Evolutionary conservation across 2,113 vertebrate genomes (phyloP), one percentile per base, ranked within the genome.

Genomic region (Seriola rivoliana): DNA sequence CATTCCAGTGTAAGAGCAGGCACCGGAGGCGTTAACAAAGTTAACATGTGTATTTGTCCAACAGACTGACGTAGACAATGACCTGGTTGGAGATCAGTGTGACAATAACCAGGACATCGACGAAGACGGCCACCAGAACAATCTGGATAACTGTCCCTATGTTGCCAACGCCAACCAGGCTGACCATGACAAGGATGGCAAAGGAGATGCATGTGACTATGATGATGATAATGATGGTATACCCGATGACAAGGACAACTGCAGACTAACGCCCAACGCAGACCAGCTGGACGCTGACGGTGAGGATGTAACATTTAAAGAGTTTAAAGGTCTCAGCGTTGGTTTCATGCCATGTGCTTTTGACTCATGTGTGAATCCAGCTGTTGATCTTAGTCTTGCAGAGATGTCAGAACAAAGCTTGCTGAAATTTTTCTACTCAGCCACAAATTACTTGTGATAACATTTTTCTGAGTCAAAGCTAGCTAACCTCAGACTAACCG

Each of bases 111-210:
- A 99, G 64, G 98, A 99, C 92, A 97, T 99, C 1, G 98, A 99
- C 36, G 98, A 98, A 46, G 98, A 99, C 0, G 98, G 98, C 5
- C 96, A 99, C 93, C 98, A 99, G 93, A 99, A 99, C 94, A 99
- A 97, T 87, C 94, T 98, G 82, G 98, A 99, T 92, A 99, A 99
- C 86, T 99, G 98, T 71, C 98, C 98, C 6, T 99, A 98, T 74
- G 94, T 99, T 65, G 93, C 98, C 81, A 99, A 99, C 0, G 93
- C 98, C 90, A 99, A 98, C 87, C 98, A 99, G 92, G 98, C 96
- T 0, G 98, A 99, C 90, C 98, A 99, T 0, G 98, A 99, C 88
- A 95, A 96, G 4, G 98, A 99, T 1, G 98, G 98, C 9, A 96
- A 96, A 94, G 98, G 98, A 0, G 98, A 99, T 14, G 98, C 97